Evolutionary conservation across 2,888 invertebrate genomes (phyloP), one percentile per base, ranked within the genome.

Genomic region (Protodeltote pygarga): DNA sequence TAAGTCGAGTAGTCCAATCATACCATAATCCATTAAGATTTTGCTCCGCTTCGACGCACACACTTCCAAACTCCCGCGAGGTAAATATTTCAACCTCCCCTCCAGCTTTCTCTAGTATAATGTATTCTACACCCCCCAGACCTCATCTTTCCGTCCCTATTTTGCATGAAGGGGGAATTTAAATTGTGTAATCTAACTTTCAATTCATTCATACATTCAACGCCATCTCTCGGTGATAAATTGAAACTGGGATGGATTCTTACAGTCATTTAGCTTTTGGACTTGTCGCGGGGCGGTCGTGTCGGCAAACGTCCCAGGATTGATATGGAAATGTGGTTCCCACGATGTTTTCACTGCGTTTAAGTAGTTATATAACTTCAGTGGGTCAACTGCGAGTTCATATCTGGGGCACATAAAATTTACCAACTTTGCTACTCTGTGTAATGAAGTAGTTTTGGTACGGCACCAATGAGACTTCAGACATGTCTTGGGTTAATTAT

Each of bases 181-280:
- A 92, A 92, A 92, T 92, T 90, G 89, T 90, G 89, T 92, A 91
- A 92, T 92, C 90, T 90, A 92, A 92, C 92, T 92, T 92, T 92
- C 89, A 92, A 92, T 91, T 92, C 92, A 92, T 91, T 92, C 91
- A 92, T 92, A 90, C 92, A 90, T 87, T 88, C 89, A 85, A 69
- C 89, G 90, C 89, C 91, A 92, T 90, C 92, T 92, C 85, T 84
- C 68, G 85, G 85, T 87, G 87, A 89, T 91, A 89, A 90, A 91
- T 91, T 92, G 89, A 89, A 92, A 91, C 86, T 85, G 77, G 75
- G 79, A 83, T 85, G 78, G 77, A 83, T 85, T 85, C 81, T 85
- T 83, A 82, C 79, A 79, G 81, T 81, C 87, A 85, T 86, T 89
- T 88, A 82, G 77, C 70, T 77, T 79, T 78, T 58, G 71, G 73